A percentile compares a stretch with the other conserved stretches of the same genome.
Evolutionary conservation across 2,797 vertebrate species (phyloP).

Genomic region (Discoglossus pictus): DNA sequence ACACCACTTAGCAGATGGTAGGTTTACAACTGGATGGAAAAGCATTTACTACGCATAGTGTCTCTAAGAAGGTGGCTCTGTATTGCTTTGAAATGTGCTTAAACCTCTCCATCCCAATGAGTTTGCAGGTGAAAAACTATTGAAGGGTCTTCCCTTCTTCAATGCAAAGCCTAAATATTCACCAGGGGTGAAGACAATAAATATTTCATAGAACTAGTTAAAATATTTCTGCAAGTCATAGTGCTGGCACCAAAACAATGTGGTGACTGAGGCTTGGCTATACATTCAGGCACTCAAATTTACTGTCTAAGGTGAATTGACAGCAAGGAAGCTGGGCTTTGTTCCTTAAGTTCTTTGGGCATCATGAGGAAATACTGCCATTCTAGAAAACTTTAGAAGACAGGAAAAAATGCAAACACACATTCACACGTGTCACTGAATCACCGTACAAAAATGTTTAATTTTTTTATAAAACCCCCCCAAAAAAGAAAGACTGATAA

Average conservation of each 20-base stretch:
- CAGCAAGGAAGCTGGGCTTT: background rate
- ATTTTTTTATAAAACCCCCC: constrained; percentile 17
- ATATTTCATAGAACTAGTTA: background rate
- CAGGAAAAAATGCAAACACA: background rate
- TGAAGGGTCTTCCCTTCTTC: background rate
- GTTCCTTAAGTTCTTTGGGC: background rate
- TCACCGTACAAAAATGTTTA: constrained; percentile 26
- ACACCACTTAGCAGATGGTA: too few species aligned
- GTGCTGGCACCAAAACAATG: background rate
- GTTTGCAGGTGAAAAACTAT: background rate
- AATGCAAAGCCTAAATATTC: background rate
- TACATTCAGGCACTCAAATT: constrained; percentile 30
- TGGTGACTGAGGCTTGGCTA: background rate
- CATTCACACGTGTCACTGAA: constrained; percentile 5
- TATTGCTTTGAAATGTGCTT: too few species aligned
- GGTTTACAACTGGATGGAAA: too few species aligned
- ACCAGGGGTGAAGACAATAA: background rate
- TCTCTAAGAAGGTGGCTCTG: too few species aligned
- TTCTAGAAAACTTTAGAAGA: background rate
- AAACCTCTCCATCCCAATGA: too few species aligned
- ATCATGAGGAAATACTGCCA: background rate
- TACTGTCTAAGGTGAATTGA: background rate
- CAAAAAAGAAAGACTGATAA: constrained; percentile 5
- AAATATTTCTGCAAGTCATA: background rate
- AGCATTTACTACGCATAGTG: too few species aligned